A percentile compares a stretch with the other conserved stretches of the same genome.
Conservation (phyloP, 2,888 invertebrate species). For the Noctua janthina region DNA sequence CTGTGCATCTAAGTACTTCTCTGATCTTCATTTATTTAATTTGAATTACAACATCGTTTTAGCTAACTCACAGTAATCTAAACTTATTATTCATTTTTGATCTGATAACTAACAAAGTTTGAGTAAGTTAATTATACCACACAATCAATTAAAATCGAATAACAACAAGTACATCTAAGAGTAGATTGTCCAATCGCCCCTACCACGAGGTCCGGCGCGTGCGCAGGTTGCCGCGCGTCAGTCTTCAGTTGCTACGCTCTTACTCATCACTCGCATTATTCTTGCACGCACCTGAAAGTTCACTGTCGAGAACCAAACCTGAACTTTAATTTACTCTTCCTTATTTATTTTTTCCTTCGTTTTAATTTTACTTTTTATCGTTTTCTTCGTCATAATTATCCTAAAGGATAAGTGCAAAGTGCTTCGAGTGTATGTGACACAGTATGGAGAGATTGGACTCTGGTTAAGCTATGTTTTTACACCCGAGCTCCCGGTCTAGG, state of each 20-base stretch:
- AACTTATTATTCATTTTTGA: background rate
- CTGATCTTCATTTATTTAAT: too few species aligned
- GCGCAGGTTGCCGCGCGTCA: conserved; percentile 56
- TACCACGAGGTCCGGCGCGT: conserved; percentile 67
- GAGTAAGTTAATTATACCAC: background rate
- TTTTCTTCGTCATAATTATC: conserved; percentile 53
- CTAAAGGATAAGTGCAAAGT: conserved; percentile 72
- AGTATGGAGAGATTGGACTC: conserved; percentile 88
- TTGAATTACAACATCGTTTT: background rate
- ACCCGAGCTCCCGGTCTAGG: conserved; percentile 86
- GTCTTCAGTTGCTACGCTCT: conserved; percentile 62
- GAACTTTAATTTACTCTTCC: conserved; percentile 20
- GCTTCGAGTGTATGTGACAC: conserved; percentile 76
- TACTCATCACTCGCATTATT: conserved; percentile 79
- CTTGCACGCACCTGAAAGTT: conserved; percentile 71
- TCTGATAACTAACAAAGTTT: background rate
- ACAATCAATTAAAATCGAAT: conserved; percentile 32
- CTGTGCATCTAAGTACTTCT: background rate
- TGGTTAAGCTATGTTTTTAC: conserved; percentile 89
- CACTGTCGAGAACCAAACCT: conserved; percentile 68
- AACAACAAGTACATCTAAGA: conserved; percentile 62
- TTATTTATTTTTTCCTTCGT: background rate
- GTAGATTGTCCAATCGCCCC: conserved; percentile 76
- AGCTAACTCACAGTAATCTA: background rate
- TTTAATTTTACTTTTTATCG: conserved; percentile 64